Conservation (phyloP, 2,888 invertebrate species). For the Bombylius major region DNA sequence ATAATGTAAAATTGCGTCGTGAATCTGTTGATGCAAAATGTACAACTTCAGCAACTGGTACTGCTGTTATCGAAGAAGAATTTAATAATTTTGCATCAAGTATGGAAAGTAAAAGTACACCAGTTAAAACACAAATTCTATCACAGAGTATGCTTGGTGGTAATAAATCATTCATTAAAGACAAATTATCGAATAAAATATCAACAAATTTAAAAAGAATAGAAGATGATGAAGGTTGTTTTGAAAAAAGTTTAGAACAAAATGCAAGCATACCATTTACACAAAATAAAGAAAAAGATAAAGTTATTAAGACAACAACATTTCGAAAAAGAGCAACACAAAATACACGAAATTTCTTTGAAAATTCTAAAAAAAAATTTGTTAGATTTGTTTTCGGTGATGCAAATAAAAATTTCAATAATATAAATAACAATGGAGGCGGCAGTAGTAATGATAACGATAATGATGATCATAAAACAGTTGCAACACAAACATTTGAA, state of each 20-base stretch:
- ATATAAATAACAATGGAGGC: background rate
- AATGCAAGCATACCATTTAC: background rate
- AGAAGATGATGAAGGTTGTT: conserved; percentile 7
- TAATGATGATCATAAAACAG: conserved; percentile 8
- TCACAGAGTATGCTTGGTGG: background rate
- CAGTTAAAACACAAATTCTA: conserved; percentile 20
- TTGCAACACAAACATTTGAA: conserved; percentile 27
- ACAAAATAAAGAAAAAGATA: background rate
- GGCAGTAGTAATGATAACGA: conserved; percentile 9
- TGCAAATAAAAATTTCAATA: background rate
- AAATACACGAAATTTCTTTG: conserved; percentile 21
- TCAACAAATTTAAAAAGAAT: background rate
- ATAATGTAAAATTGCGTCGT: conserved; percentile 16
- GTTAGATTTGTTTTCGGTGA: conserved; percentile 21
- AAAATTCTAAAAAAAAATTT: conserved; percentile 28
- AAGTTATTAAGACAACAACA: background rate
- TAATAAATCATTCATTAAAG: background rate
- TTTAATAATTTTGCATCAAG: conserved; percentile 29
- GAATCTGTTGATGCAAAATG: background rate
- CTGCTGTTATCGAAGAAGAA: conserved; percentile 9
- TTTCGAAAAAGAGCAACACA: conserved; percentile 7
- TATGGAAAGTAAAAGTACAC: conserved; percentile 29
- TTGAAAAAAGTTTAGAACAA: background rate
- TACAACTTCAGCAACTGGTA: conserved; percentile 6
- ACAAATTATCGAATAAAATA: background rate